Base-by-base conservation (phyloP, 2,797 vertebrate genomes). In the Propithecus deckenii region DNA sequence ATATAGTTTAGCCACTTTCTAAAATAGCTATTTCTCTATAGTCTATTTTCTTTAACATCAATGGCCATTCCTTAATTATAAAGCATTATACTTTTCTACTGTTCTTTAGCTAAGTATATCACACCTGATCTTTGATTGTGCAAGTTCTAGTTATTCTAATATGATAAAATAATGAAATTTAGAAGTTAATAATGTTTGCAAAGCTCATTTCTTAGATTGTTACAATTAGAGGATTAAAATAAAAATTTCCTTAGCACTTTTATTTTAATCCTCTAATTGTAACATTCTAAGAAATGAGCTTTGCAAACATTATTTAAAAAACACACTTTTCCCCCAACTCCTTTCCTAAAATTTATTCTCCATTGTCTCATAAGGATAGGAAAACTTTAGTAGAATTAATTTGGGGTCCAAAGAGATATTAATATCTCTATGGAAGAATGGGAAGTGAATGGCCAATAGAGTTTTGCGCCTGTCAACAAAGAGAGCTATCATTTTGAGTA, bases 111-210 rank as follows among this genome's bases (percentile, higher is more conserved):
- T 93, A 94, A 98, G 7, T 59, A 93, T 63, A 74, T 93, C 28
- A 74, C 69, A n/a, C 1, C 48, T 87, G 55, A 96, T 87, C n/a
- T 87, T 95, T 48, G 41, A 91, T 25, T 86, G 35, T 35, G 2
- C 5, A 87, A 95, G 46, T 94, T 96, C 59, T 61, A 92, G 75
- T 96, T 97, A 69, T 69, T 96, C 12, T 86, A 97, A 90, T 86
- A 61, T 6, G 14, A 22, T 38, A 92, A 95, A 91, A 9, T 38
- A 92, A 93, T 46, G 32, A 75, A 93, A 97, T 7, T 7, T 75
- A 38, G 2, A 84, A 20, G 38, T 87, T 41, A 74, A 38, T 38
- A 38, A 38, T 38, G 38, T 38, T 38, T 38, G 38, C 38, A 38
- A 38, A 38, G 38, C 38, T 38, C 38, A 38, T 38, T 38, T 38